Base-by-base conservation (phyloP, 2,888 invertebrate species). In the Ommatoiulus sabulosus region DNA sequence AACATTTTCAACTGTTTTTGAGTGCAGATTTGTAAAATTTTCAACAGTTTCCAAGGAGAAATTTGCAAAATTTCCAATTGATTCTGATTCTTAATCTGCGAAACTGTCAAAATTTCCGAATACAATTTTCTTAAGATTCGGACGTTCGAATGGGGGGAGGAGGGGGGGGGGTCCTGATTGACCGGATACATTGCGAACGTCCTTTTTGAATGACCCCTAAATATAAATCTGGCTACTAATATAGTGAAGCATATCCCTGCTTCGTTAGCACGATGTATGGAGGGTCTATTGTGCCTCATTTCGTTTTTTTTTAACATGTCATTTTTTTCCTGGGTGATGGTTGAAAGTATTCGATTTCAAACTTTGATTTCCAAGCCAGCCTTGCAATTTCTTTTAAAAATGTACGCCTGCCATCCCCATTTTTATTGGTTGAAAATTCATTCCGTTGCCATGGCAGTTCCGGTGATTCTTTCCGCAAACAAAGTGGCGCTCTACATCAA, bases 401-500 rank as follows among this genome's bases (percentile, higher is more conserved):
- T 63, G 63, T 20, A 63, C n/a, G 20, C 20, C 63, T 20, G 8
- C 20, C 63, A 63, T 5, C 63, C 63, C 63, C 20, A 63, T 63
- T 63, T 63, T 15, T 5, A 63, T 15, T 57, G n/a, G 63, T 20
- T 63, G 63, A 63, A 63, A 63, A 63, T 63, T 63, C 63, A 63
- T 63, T 63, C 20, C 20, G 63, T 63, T 63, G 63, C 63, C 63
- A 63, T 63, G 63, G 63, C 20, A 63, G 63, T 63, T 63, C 63
- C 20, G 63, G 63, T 63, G 63, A 63, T 63, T 63, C 63, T 63
- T 63, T 63, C 63, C 63, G 63, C 63, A 63, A 63, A 63, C 63
- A 63, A 63, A 63, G 63, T 63, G 63, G 63, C 63, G 20, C 63
- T 15, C 63, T 63, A 63, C 63, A 63, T 63, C 63, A 63, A 63